phyloP scores from a whole-genome alignment of 37 sponge, comb jelly and placozoan genomes.

The Lycopodina hypogea region DNA sequence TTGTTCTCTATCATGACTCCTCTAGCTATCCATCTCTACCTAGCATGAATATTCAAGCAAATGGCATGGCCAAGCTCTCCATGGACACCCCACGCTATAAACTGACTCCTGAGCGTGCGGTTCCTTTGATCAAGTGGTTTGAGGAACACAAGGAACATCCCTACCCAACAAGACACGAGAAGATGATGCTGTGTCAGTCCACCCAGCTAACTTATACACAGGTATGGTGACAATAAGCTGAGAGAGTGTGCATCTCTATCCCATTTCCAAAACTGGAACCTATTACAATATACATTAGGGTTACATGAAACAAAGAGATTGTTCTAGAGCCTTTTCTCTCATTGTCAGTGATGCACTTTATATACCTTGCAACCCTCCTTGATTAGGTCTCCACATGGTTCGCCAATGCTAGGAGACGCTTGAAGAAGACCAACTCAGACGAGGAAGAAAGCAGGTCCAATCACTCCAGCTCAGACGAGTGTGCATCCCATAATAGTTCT shows the following conservation, averaged over 20 bases:
- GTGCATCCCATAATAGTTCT: neutral
- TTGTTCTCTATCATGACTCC: neutral
- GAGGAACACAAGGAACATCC: constrained; percentile 88
- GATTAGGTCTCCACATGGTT: constrained; percentile 83
- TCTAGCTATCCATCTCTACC: neutral
- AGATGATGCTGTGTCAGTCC: constrained; percentile 69
- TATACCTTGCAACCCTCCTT: neutral
- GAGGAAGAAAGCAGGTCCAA: constrained; percentile 44
- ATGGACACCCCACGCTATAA: constrained; percentile 75
- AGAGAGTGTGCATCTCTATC: neutral
- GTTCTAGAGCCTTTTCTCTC: neutral
- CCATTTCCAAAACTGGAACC: neutral
- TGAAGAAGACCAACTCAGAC: constrained; percentile 60
- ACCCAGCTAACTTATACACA: constrained; percentile 84
- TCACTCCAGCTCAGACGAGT: constrained; percentile 19
- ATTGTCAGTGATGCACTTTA: no score
- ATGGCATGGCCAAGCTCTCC: constrained; percentile 22
- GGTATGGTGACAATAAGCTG: constrained; percentile 31
- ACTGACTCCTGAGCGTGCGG: constrained; percentile 80
- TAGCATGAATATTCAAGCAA: neutral
- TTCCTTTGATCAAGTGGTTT: constrained; percentile 78
- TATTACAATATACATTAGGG: neutral
- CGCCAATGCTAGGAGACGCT: constrained; percentile 74
- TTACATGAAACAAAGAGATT: neutral
- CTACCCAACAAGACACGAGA: constrained; percentile 80